Evolutionary conservation across 2,113 vertebrate species (phyloP).

Genomic region (Cervus canadensis): DNA sequence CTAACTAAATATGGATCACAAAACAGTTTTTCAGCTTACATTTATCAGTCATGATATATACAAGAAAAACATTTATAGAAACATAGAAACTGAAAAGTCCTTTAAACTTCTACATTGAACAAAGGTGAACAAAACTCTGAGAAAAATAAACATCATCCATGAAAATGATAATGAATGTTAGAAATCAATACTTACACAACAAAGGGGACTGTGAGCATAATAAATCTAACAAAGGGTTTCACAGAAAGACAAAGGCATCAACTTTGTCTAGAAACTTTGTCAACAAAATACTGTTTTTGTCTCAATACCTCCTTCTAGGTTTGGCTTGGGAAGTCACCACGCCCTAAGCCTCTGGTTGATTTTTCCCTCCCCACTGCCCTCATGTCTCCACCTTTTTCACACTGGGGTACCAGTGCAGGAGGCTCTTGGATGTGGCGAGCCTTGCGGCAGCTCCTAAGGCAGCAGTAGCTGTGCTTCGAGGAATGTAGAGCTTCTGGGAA

Average conservation of each 20-base stretch:
- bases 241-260: not conserved
- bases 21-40: conserved; percentile 52
- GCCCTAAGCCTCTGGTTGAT: not conserved
- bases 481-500: conserved; percentile 71
- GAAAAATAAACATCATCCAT: conserved; percentile 15
- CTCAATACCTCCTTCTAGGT: not conserved
- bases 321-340: not conserved
- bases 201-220: not conserved
- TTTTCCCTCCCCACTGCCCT: not conserved
- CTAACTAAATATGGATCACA: conserved; percentile 44
- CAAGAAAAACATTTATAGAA: conserved; percentile 47
- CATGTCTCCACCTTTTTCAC: conserved; percentile 52
- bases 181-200: conserved; percentile 20
- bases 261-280: not conserved
- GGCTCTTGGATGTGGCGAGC: conserved; percentile 63
- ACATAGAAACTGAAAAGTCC: not conserved
- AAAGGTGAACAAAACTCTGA: conserved; percentile 40
- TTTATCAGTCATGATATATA: conserved; percentile 60
- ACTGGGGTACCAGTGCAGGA: conserved; percentile 70
- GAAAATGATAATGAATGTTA: conserved; percentile 51
- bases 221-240: not conserved
- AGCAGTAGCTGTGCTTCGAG: conserved; percentile 67
- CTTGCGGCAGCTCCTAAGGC: conserved; percentile 74
- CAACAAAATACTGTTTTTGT: not conserved
- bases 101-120: conserved; percentile 57